Conservation (phyloP, 2,888 invertebrate genomes). For the Polymixis lichenea region DNA sequence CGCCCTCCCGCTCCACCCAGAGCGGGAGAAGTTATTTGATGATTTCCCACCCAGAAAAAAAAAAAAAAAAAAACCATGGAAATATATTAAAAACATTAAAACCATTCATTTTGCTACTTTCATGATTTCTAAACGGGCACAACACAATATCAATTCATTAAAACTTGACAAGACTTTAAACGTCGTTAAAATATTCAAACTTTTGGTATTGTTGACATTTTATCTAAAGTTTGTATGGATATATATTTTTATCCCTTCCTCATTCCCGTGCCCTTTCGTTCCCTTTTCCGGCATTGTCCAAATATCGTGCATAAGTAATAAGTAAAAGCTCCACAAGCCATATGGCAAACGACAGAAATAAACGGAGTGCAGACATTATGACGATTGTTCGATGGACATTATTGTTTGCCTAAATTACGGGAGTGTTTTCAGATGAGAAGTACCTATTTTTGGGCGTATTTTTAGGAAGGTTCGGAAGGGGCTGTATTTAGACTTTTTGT, state of each 20-base stretch:
- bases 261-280: background rate
- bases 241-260: slow-evolving; percentile 8
- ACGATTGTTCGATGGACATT: slow-evolving; percentile 27
- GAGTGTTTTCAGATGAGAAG: slow-evolving; percentile 45
- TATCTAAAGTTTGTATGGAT: background rate
- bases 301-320: slow-evolving; percentile 51
- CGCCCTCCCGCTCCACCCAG: too few relatives aligned
- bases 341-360: slow-evolving; percentile 45
- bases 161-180: slow-evolving; percentile 9
- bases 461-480: background rate
- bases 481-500: slow-evolving; percentile 24
- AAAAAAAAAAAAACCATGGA: too few relatives aligned
- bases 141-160: slow-evolving; percentile 25
- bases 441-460: slow-evolving; percentile 25
- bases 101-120: background rate
- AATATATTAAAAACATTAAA: background rate
- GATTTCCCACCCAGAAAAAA: too few relatives aligned
- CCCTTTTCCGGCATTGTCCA: slow-evolving; percentile 23
- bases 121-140: background rate
- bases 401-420: slow-evolving; percentile 49
- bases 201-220: slow-evolving; percentile 26
- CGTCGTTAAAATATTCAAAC: slow-evolving; percentile 12
- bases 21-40: too few relatives aligned
- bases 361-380: slow-evolving; percentile 31
- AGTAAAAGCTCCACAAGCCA: slow-evolving; percentile 31